Conservation (phyloP, 2,113 vertebrate species). For the Malurus alboscapulatus region DNA sequence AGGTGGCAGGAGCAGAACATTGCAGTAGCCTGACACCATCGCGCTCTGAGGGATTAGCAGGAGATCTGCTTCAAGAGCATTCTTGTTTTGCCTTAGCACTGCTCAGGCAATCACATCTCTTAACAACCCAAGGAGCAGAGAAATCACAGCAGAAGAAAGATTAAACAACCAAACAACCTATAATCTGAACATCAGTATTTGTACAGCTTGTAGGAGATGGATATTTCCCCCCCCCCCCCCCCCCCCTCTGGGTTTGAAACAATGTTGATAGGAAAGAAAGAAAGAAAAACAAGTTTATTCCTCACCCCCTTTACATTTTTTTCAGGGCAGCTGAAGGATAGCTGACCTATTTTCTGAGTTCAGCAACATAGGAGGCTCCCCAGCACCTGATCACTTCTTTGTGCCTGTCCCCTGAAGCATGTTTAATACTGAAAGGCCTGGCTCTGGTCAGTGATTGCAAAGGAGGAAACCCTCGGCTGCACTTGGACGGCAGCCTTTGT, state of each 20-base stretch:
- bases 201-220: neutral
- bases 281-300: neutral
- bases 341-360: slow-evolving; percentile 49
- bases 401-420: slow-evolving; percentile 32
- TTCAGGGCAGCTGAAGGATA: neutral
- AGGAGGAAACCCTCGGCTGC: neutral
- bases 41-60: neutral
- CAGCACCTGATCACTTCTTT: slow-evolving; percentile 42
- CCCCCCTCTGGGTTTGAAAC: neutral
- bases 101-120: neutral
- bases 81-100: neutral
- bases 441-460: neutral
- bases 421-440: neutral
- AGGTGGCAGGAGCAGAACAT: neutral
- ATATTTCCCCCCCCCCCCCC: neutral
- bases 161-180: neutral
- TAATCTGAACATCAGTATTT: neutral
- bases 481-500: neutral
- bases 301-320: neutral
- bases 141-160: neutral
- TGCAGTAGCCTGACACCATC: neutral
- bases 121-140: neutral
- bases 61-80: neutral
- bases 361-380: neutral
- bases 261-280: neutral